phyloP scores from a whole-genome alignment of 2,888 invertebrate genomes.

The Drosophila borborema region DNA sequence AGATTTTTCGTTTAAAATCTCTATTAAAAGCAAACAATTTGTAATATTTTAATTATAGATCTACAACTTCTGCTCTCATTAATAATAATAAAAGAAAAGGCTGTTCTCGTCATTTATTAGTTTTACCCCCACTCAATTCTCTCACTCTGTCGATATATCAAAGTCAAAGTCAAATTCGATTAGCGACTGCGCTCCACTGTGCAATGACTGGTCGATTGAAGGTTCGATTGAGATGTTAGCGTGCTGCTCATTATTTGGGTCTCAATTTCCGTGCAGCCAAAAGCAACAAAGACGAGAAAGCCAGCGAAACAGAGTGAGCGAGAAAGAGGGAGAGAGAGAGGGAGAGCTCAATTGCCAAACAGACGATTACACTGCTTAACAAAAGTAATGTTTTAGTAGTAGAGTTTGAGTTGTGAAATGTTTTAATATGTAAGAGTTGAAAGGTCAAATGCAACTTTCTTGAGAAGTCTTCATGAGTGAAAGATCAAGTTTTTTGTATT shows the following conservation, averaged over 20 bases:
- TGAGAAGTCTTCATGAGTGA: background rate
- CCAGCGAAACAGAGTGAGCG: slow-evolving; percentile 13
- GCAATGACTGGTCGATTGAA: slow-evolving; percentile 62
- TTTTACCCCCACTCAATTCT: background rate
- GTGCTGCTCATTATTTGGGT: slow-evolving; percentile 70
- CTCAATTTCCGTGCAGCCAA: slow-evolving; percentile 68
- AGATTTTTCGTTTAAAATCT: background rate
- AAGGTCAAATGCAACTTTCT: background rate
- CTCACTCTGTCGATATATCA: slow-evolving; percentile 3
- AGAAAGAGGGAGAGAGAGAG: background rate
- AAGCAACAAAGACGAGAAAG: slow-evolving; percentile 32
- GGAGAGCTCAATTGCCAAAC: slow-evolving; percentile 64
- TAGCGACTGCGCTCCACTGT: slow-evolving; percentile 51
- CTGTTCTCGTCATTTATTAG: background rate
- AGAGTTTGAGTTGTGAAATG: background rate
- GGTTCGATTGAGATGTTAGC: slow-evolving; percentile 77
- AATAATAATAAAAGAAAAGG: background rate
- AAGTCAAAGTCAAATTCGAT: slow-evolving; percentile 9
- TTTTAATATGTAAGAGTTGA: background rate
- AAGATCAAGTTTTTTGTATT: background rate
- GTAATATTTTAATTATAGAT: background rate
- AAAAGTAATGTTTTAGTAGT: background rate
- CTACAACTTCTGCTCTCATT: background rate
- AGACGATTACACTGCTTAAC: slow-evolving; percentile 51
- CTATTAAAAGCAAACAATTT: background rate